These are phyloP conservation scores for Cirrhinus mrigala DNA, from an alignment of 2,797 vertebrate species.

Conservation along the genomic window DNA sequence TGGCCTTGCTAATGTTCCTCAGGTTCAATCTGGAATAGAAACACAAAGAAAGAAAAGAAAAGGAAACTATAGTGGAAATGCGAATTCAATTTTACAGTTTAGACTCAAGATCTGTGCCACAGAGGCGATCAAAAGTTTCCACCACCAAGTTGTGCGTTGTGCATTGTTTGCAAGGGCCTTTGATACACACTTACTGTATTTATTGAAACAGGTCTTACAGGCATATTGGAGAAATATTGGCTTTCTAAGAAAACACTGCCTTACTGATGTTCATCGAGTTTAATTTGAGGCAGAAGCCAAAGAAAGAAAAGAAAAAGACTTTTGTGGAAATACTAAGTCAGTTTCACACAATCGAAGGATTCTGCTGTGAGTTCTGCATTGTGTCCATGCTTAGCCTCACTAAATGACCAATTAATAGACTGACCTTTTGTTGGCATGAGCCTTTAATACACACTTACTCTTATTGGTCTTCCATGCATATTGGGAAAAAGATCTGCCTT, in stretches of 20 bases:
- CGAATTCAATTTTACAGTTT: neutral
- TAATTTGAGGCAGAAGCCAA: too few species aligned
- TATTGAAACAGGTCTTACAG: neutral
- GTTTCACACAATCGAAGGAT: neutral
- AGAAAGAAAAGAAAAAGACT: neutral
- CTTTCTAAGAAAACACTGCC: too few species aligned
- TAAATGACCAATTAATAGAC: neutral
- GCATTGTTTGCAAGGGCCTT: too few species aligned
- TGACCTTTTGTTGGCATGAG: neutral
- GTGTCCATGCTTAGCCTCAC: neutral
- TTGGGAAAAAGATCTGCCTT: too few species aligned
- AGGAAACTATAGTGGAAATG: neutral
- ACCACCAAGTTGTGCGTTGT: neutral
- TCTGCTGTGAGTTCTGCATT: neutral
- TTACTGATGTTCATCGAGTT: too few species aligned
- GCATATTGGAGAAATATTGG: slow-evolving; percentile 56
- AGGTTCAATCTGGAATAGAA: neutral
- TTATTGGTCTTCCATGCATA: slow-evolving; percentile 41
- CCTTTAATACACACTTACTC: neutral
- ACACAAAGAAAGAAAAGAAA: neutral
- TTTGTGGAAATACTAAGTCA: neutral
- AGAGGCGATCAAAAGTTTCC: neutral
- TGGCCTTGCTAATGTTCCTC: neutral
- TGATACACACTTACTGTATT: too few species aligned
- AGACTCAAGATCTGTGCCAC: neutral